Evolutionary conservation across 2,888 invertebrate species (phyloP).

Genomic region (Acanthosepion lycidas): DNA sequence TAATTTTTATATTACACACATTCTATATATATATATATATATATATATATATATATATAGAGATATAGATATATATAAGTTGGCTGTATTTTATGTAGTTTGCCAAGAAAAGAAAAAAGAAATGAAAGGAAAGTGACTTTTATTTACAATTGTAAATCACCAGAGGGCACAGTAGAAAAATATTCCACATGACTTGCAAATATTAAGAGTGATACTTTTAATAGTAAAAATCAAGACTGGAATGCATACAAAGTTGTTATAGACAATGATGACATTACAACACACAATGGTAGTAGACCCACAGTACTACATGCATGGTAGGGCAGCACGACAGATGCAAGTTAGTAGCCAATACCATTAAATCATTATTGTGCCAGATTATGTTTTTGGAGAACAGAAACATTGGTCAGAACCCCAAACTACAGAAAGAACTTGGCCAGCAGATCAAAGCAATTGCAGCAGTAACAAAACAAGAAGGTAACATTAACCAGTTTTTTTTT

Average conservation of each 20-base stretch:
- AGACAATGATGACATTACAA: slow-evolving; percentile 33
- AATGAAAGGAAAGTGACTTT: slow-evolving; percentile 41
- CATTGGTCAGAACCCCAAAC: background rate
- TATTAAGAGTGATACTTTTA: slow-evolving; percentile 14
- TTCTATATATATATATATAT: too few species aligned
- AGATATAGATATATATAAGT: too few species aligned
- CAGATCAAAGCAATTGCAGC: slow-evolving; percentile 33
- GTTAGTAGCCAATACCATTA: background rate
- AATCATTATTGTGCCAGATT: background rate
- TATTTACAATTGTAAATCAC: slow-evolving; percentile 45
- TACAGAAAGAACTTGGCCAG: background rate
- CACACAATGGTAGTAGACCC: background rate
- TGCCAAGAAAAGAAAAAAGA: background rate
- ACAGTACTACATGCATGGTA: background rate
- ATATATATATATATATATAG: too few species aligned
- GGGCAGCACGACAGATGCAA: background rate
- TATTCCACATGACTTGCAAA: slow-evolving; percentile 45
- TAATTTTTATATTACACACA: too few species aligned
- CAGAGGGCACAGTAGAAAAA: slow-evolving; percentile 40
- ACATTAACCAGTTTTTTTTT: background rate
- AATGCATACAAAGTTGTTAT: slow-evolving; percentile 46
- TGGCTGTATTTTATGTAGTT: background rate
- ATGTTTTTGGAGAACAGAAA: background rate
- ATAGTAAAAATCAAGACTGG: slow-evolving; percentile 33
- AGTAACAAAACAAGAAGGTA: background rate